Evolutionary conservation across 2,797 vertebrate genomes (phyloP).

Genomic region (Scomberomorus guttatus): DNA sequence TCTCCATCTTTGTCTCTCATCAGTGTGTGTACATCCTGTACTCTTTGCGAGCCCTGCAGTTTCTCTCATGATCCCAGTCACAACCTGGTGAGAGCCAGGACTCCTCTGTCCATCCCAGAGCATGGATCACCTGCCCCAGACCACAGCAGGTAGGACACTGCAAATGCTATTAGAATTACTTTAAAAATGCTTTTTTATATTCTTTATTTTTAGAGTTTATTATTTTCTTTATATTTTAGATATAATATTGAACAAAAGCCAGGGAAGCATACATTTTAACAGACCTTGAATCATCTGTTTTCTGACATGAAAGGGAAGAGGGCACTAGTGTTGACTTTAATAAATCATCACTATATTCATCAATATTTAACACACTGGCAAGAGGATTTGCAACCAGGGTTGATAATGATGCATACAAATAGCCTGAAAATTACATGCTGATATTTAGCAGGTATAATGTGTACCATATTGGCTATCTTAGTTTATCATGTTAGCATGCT

Average conservation of each 20-base stretch:
- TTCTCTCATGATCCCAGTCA: constrained; percentile 93
- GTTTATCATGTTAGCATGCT: too few relatives aligned
- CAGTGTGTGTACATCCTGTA: constrained; percentile 94
- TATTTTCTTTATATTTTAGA: neutral
- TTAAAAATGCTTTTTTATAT: neutral
- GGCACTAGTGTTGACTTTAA: neutral
- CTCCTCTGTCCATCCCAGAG: constrained; percentile 87
- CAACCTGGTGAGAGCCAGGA: constrained; percentile 90
- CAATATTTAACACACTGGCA: neutral
- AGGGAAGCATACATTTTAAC: neutral
- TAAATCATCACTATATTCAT: neutral
- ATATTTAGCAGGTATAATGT: too few relatives aligned
- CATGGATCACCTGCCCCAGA: constrained; percentile 84
- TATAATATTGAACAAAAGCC: neutral
- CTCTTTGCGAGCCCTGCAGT: constrained; percentile 92
- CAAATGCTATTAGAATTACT: neutral
- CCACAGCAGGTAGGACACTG: constrained; percentile 82
- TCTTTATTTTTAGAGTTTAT: neutral
- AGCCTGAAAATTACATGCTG: too few relatives aligned
- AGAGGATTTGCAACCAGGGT: neutral
- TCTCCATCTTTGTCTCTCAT: constrained; percentile 1
- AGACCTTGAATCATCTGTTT: neutral
- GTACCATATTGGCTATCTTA: too few relatives aligned
- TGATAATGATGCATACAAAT: too few relatives aligned
- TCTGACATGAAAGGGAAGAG: neutral